phyloP scores from a whole-genome alignment of 1,140 invertebrate species.

The Drosophila takahashii region DNA sequence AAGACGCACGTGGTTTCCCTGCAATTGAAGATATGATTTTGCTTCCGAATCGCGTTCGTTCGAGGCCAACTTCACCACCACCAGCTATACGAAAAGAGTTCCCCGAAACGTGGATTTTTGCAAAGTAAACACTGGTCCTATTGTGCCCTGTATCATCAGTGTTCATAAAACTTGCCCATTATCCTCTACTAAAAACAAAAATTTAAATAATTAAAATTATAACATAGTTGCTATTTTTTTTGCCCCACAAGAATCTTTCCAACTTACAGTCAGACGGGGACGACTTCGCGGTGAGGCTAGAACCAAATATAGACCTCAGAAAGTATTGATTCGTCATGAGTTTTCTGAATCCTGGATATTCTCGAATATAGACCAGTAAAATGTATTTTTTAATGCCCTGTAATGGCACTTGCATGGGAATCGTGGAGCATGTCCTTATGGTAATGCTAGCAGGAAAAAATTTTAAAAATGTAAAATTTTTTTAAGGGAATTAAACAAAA shows the following conservation, averaged over 20 bases:
- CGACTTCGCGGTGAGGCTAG: background rate
- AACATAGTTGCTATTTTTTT: too few species aligned
- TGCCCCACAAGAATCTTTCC: too few species aligned
- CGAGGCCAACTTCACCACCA: background rate
- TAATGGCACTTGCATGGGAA: background rate
- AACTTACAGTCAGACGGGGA: too few species aligned
- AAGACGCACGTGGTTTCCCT: background rate
- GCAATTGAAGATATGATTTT: background rate
- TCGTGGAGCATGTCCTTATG: background rate
- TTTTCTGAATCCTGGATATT: background rate
- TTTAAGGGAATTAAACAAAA: too few species aligned
- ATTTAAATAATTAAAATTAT: background rate
- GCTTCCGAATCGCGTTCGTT: too few species aligned
- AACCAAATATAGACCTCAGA: background rate
- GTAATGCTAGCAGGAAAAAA: too few species aligned
- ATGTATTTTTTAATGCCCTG: background rate
- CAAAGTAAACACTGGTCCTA: conserved; percentile 10
- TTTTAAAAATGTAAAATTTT: too few species aligned
- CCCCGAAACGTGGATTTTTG: conserved; percentile 63
- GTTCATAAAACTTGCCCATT: background rate
- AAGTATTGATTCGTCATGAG: background rate
- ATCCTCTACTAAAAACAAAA: too few species aligned
- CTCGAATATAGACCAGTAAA: background rate
- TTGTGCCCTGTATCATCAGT: background rate
- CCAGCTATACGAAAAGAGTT: conserved; percentile 54